A percentile compares a stretch with the other conserved stretches of the same genome.
Evolutionary conservation across 1,140 invertebrate species (phyloP).

Genomic region (Megathymus violae): DNA sequence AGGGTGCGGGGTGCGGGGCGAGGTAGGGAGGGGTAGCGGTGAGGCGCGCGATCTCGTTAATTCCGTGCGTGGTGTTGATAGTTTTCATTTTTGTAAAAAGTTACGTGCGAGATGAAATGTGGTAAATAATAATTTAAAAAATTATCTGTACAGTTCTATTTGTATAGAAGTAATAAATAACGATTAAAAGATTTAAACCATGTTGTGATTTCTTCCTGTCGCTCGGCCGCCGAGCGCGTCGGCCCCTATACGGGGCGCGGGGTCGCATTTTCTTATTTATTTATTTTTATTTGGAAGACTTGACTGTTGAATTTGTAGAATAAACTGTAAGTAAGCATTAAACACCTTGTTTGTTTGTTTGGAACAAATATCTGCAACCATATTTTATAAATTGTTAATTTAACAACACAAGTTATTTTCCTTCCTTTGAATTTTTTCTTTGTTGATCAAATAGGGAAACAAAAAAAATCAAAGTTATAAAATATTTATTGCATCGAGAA

Average conservation of each 20-base stretch:
- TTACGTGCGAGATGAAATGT: slow-evolving; percentile 81
- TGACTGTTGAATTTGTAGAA: slow-evolving; percentile 82
- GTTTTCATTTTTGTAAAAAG: slow-evolving; percentile 85
- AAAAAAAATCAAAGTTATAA: no score
- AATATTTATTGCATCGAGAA: slow-evolving; percentile 45
- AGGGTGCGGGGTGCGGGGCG: slow-evolving; percentile 30
- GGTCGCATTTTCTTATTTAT: slow-evolving; percentile 72
- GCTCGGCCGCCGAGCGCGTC: slow-evolving; percentile 50
- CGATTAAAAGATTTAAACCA: slow-evolving; percentile 79
- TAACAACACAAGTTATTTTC: no score
- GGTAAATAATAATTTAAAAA: slow-evolving; percentile 83
- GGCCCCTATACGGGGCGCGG: slow-evolving; percentile 51
- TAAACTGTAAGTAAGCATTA: slow-evolving; percentile 80
- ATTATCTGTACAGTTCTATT: slow-evolving; percentile 85
- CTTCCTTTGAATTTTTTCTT: no score
- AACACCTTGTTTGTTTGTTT: slow-evolving; percentile 76
- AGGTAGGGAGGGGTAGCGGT: no score
- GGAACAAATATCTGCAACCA: slow-evolving; percentile 7
- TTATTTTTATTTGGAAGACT: slow-evolving; percentile 75
- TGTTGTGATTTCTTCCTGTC: slow-evolving; percentile 81
- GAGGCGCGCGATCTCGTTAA: slow-evolving; percentile 65
- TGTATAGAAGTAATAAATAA: slow-evolving; percentile 85
- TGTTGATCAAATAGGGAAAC: no score
- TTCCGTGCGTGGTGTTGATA: slow-evolving; percentile 79
- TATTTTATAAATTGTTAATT: no score